These are phyloP conservation scores for Bubo bubo DNA, from an alignment of 2,113 vertebrate species.

Conservation along the genomic window DNA sequence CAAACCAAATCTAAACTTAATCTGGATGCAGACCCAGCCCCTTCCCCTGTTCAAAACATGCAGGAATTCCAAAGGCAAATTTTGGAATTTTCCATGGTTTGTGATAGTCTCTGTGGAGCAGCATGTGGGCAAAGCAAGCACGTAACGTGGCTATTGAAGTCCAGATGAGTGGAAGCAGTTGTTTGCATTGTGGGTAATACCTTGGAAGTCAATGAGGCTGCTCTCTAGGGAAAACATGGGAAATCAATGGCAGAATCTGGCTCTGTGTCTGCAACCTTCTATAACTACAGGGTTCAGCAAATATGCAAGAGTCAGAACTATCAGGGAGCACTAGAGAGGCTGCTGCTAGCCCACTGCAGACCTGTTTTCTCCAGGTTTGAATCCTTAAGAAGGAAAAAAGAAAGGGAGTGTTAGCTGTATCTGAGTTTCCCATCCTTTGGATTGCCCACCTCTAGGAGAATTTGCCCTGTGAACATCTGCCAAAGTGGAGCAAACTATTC, in stretches of 20 bases:
- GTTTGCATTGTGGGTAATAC: constrained; percentile 21
- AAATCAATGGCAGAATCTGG: not conserved
- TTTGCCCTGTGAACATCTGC: not conserved
- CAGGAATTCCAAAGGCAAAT: constrained; percentile 13
- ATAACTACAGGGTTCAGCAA: not conserved
- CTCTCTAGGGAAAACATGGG: constrained; percentile 17
- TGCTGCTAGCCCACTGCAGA: not conserved
- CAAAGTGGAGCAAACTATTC: not conserved
- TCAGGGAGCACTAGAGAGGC: not conserved
- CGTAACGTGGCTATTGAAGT: not conserved
- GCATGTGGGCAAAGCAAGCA: constrained; percentile 4
- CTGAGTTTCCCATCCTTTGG: not conserved
- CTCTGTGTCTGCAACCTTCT: not conserved
- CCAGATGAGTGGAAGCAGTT: not conserved
- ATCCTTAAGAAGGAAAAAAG: not conserved
- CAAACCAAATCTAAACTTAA: constrained; percentile 53
- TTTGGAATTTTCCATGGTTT: constrained; percentile 63
- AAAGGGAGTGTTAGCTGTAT: not conserved
- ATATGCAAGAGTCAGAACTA: not conserved
- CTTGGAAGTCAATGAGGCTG: not conserved
- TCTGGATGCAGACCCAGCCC: not conserved
- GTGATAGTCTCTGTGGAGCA: constrained; percentile 18
- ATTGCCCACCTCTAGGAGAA: not conserved
- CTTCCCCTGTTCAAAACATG: not conserved
- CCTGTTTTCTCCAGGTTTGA: not conserved